These are phyloP conservation scores for Ceratotherium simum DNA, from an alignment of 2,113 vertebrate species.

Conservation along the genomic window DNA sequence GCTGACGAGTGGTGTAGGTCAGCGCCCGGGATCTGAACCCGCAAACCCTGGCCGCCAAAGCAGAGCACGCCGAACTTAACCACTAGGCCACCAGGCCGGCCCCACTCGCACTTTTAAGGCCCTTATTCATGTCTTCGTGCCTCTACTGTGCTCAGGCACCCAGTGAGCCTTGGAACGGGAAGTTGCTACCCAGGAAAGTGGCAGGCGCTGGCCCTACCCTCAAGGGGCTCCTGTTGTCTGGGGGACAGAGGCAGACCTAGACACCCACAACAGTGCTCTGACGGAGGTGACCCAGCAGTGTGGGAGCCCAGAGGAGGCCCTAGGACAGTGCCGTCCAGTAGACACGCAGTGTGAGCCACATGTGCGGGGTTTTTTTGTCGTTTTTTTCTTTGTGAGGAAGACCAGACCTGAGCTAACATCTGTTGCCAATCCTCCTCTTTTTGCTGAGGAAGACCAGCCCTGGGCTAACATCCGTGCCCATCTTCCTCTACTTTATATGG, in stretches of 20 bases:
- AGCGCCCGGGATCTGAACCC: no score
- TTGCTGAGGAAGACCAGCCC: no score
- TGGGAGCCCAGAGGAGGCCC: not conserved
- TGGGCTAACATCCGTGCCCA: no score
- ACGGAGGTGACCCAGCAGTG: not conserved
- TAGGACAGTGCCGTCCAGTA: fast-evolving
- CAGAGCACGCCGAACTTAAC: no score
- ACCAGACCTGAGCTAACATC: no score
- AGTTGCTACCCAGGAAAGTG: not conserved
- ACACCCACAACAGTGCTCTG: not conserved
- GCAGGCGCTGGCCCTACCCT: no score
- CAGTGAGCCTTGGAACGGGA: not conserved
- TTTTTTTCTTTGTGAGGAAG: no score
- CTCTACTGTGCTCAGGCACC: not conserved
- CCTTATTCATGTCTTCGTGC: fast-evolving
- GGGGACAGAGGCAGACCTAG: not conserved
- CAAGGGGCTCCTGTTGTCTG: not conserved
- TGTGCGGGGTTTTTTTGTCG: fast-evolving
- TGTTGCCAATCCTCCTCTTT: no score
- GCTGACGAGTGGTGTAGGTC: no score
- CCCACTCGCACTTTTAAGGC: not conserved
- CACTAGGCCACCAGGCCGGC: no score
- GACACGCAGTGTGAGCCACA: not conserved
- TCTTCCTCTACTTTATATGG: no score
- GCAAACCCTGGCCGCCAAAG: no score